Conservation (phyloP, 2,888 invertebrate genomes). For the Melanophora roralis region DNA sequence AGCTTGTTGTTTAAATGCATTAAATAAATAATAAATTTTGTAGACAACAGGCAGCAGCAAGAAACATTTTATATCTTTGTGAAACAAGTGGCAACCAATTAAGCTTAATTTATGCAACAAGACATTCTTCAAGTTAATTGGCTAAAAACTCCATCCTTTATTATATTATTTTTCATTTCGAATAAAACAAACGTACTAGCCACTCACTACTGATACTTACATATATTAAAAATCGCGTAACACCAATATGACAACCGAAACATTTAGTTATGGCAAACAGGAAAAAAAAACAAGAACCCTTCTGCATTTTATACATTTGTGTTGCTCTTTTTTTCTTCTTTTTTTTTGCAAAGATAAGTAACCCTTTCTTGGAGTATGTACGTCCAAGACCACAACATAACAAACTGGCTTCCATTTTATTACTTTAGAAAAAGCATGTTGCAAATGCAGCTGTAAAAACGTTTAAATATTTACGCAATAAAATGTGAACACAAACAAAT, state of each 20-base stretch:
- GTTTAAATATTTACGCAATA: slow-evolving; percentile 64
- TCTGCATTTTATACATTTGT: slow-evolving; percentile 18
- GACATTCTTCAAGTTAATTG: slow-evolving; percentile 63
- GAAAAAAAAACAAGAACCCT: slow-evolving; percentile 6
- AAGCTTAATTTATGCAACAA: slow-evolving; percentile 62
- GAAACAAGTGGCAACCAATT: slow-evolving; percentile 62
- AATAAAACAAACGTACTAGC: slow-evolving; percentile 40
- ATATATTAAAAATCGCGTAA: slow-evolving; percentile 1
- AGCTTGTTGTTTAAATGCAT: slow-evolving; percentile 52
- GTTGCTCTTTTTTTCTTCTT: neutral
- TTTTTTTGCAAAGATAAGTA: neutral
- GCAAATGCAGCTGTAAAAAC: slow-evolving; percentile 63
- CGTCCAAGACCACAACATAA: slow-evolving; percentile 22
- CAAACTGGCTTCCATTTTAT: slow-evolving; percentile 39
- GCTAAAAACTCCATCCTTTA: slow-evolving; percentile 59
- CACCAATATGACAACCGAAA: slow-evolving; percentile 2
- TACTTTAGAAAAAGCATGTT: slow-evolving; percentile 45
- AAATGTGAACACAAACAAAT: slow-evolving; percentile 18
- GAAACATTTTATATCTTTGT: slow-evolving; percentile 36
- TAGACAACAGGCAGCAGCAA: slow-evolving; percentile 19
- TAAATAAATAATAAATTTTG: slow-evolving; percentile 62
- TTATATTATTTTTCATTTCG: slow-evolving; percentile 37
- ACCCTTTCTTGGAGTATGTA: slow-evolving; percentile 48
- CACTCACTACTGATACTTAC: slow-evolving; percentile 12
- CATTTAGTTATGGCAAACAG: slow-evolving; percentile 56